Evolutionary conservation across 2,113 vertebrate genomes (phyloP).

Genomic region (Calidris pygmaea): DNA sequence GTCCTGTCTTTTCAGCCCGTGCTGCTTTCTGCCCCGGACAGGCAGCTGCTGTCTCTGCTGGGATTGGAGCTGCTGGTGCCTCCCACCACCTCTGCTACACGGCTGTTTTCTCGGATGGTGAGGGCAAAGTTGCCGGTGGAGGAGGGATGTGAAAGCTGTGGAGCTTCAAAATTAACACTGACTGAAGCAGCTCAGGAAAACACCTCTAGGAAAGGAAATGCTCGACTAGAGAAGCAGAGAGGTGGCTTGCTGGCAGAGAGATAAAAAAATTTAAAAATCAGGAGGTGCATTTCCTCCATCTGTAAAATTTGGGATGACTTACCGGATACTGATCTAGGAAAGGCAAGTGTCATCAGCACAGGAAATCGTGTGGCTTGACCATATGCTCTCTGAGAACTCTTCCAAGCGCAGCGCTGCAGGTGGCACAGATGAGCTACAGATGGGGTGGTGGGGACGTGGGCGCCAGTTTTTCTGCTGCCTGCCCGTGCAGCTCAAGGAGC

Average conservation of each 20-base stretch:
- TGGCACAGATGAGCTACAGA: slow-evolving; percentile 26
- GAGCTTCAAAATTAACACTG: background rate
- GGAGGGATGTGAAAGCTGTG: background rate
- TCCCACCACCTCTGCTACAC: background rate
- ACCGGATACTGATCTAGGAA: background rate
- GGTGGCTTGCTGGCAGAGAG: background rate
- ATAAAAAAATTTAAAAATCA: background rate
- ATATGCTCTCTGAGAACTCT: background rate
- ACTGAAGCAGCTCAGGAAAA: background rate
- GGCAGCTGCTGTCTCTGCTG: background rate
- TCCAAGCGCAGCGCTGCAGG: background rate
- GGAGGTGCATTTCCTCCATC: background rate
- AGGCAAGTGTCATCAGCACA: background rate
- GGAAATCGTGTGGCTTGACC: background rate
- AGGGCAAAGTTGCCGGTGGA: background rate
- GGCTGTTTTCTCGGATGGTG: background rate
- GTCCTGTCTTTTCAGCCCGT: background rate
- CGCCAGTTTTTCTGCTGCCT: background rate
- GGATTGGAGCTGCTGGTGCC: background rate
- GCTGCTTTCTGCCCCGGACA: background rate
- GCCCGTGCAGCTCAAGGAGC: background rate
- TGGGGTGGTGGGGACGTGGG: background rate
- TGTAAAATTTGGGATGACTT: background rate
- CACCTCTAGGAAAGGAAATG: background rate
- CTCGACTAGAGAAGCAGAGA: background rate